phyloP scores from a whole-genome alignment of 2,888 invertebrate species.

The Folsomia manolachei region DNA sequence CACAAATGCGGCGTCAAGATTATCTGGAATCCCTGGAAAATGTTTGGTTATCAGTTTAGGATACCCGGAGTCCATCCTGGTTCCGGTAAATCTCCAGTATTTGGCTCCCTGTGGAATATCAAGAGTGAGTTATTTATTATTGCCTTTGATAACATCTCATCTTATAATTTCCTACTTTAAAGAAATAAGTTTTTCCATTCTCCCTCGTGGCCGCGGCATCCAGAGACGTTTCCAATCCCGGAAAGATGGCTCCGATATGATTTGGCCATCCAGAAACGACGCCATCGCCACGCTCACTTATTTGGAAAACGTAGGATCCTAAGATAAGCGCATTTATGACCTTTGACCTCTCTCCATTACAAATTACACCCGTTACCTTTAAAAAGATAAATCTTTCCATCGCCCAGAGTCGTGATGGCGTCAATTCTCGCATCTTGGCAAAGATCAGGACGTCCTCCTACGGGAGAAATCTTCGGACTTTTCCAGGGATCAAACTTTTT shows the following conservation, averaged over 20 bases:
- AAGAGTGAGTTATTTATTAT: neutral
- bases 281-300: conserved; percentile 29
- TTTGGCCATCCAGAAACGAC: conserved; percentile 29
- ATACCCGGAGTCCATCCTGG: conserved; percentile 34
- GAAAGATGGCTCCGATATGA: conserved; percentile 30
- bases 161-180: conserved; percentile 33
- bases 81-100: conserved; percentile 44
- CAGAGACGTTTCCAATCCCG: conserved; percentile 32
- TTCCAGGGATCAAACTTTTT: neutral
- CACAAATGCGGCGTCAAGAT: conserved; percentile 44
- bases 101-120: conserved; percentile 33
- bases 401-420: conserved; percentile 37
- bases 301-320: conserved; percentile 32
- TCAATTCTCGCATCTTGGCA: conserved; percentile 38
- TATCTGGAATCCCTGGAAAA: conserved; percentile 44
- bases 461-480: neutral
- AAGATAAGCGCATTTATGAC: too few relatives aligned
- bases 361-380: conserved; percentile 24
- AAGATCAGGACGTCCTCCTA: conserved; percentile 28
- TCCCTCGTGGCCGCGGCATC: conserved; percentile 42
- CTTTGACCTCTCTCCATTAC: too few relatives aligned
- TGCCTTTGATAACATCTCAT: too few relatives aligned
- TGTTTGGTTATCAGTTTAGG: conserved; percentile 39
- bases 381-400: conserved; percentile 35
- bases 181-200: conserved; percentile 44